Evolutionary conservation across 2,113 vertebrate genomes (phyloP).

Genomic region (Oryzias curvinotus): DNA sequence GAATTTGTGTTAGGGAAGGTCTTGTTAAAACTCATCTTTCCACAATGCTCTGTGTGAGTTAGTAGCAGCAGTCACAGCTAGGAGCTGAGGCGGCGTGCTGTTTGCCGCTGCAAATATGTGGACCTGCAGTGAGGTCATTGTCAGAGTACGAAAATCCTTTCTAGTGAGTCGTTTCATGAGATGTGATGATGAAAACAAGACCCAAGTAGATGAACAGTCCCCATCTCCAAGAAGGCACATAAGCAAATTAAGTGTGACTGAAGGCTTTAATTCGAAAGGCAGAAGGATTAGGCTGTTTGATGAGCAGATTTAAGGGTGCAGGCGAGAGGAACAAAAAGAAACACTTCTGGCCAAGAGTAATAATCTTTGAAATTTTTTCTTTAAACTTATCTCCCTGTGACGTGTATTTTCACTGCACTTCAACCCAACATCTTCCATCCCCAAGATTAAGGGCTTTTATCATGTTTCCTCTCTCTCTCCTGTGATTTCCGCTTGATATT

Average conservation of each 20-base stretch:
- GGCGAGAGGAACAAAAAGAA: conserved; percentile 76
- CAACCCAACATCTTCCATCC: conserved; percentile 72
- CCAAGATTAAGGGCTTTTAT: conserved; percentile 75
- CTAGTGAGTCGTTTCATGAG: conserved; percentile 48
- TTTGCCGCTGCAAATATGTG: conserved; percentile 10
- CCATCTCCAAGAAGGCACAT: conserved; percentile 75
- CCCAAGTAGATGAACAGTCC: conserved; percentile 68
- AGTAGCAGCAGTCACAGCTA: conserved; percentile 8
- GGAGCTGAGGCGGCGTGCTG: conserved; percentile 13
- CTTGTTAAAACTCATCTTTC: no score
- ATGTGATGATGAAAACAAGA: conserved; percentile 68
- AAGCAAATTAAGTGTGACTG: conserved; percentile 82
- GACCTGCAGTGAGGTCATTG: conserved; percentile 54
- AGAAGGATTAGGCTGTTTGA: conserved; percentile 79
- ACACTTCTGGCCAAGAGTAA: conserved; percentile 74
- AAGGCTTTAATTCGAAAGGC: conserved; percentile 78
- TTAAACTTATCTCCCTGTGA: conserved; percentile 72
- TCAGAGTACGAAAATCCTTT: conserved; percentile 46
- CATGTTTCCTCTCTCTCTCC: conserved; percentile 61
- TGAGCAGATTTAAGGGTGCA: conserved; percentile 79
- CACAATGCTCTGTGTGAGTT: conserved; percentile 19
- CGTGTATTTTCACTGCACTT: conserved; percentile 74
- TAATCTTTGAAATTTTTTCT: conserved; percentile 78
- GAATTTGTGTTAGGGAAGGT: no score
- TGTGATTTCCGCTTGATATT: conserved; percentile 70